phyloP scores from a whole-genome alignment of 92 coral and sea anemone genomes.

The Epizoanthus stellaris region DNA sequence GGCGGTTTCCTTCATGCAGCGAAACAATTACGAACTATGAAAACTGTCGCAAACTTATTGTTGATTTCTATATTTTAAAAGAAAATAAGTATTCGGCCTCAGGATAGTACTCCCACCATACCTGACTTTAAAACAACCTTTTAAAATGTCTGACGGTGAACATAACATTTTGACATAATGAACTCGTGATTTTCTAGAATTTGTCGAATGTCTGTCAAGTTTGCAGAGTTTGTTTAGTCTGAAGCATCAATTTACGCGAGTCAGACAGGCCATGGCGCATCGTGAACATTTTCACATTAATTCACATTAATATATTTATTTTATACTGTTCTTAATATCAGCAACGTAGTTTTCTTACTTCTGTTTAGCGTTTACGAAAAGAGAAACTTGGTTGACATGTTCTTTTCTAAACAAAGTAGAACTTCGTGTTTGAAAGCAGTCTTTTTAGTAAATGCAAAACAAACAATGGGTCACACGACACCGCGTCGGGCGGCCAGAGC shows the following conservation, averaged over 20 bases:
- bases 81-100: too few species aligned
- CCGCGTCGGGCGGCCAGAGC: neutral
- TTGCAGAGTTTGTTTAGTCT: neutral
- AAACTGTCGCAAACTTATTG: too few species aligned
- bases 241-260: neutral
- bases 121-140: too few species aligned
- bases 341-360: too few species aligned
- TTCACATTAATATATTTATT: too few species aligned
- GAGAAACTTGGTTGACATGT: neutral
- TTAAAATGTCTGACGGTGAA: too few species aligned
- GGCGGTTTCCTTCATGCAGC: too few species aligned
- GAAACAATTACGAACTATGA: too few species aligned
- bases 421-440: neutral
- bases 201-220: neutral
- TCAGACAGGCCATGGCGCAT: neutral
- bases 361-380: neutral
- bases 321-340: too few species aligned
- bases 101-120: too few species aligned
- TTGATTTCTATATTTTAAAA: too few species aligned
- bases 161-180: neutral
- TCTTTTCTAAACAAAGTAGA: neutral
- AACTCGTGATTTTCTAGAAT: neutral
- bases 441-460: constrained; percentile 1
- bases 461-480: constrained; percentile 2
- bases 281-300: too few species aligned